phyloP scores from a whole-genome alignment of 2,113 vertebrate genomes.

The Notechis scutatus region DNA sequence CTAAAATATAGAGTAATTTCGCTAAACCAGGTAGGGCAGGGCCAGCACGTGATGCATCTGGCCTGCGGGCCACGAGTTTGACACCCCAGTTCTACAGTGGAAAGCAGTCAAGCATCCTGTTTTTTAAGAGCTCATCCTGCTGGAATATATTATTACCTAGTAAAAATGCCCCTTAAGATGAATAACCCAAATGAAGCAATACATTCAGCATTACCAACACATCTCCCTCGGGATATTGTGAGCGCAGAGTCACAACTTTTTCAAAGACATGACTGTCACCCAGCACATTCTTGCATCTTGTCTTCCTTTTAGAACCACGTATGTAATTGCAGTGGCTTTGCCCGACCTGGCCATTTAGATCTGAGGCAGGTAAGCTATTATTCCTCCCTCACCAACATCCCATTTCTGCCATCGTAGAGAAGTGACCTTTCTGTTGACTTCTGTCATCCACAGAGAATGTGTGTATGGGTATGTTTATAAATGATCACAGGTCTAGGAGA shows the following conservation, averaged over 20 bases:
- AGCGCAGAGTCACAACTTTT: slow-evolving; percentile 55
- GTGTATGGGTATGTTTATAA: slow-evolving; percentile 21
- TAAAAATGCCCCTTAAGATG: slow-evolving; percentile 69
- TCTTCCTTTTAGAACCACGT: slow-evolving; percentile 59
- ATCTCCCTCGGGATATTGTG: slow-evolving; percentile 51
- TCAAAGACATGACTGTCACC: slow-evolving; percentile 59
- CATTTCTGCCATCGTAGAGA: slow-evolving; percentile 43
- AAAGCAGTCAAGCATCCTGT: slow-evolving; percentile 64
- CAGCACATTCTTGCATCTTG: slow-evolving; percentile 66
- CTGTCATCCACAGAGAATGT: slow-evolving; percentile 28
- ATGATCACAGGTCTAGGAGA: slow-evolving; percentile 3
- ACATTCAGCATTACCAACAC: slow-evolving; percentile 57
- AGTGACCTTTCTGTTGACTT: slow-evolving; percentile 36
- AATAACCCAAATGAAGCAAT: slow-evolving; percentile 57
- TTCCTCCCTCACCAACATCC: not conserved
- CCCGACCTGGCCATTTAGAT: slow-evolving; percentile 18
- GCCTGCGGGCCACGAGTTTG: no score
- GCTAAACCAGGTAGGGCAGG: no score
- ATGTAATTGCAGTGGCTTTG: slow-evolving; percentile 56
- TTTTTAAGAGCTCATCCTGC: slow-evolving; percentile 62
- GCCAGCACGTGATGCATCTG: no score
- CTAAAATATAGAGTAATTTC: not conserved
- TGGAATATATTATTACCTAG: slow-evolving; percentile 70
- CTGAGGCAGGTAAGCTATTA: slow-evolving; percentile 50
- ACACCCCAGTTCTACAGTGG: slow-evolving; percentile 44